Percentiles rank a stretch among this genome's conserved stretches.
Conservation (phyloP, 2,888 invertebrate species). For the Cephus nigrinus region DNA sequence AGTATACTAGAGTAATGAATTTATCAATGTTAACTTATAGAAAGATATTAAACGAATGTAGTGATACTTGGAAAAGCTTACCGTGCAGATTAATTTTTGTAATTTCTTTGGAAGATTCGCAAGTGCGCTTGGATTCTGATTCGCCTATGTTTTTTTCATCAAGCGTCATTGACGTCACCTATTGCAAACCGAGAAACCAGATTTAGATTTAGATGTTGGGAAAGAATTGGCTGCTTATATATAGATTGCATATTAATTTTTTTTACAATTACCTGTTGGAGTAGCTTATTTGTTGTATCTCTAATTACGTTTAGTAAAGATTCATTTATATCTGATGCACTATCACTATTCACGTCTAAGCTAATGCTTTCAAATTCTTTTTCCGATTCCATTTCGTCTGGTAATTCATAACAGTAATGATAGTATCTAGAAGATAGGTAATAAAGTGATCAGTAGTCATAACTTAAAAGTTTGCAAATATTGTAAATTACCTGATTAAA, state of each 20-base stretch:
- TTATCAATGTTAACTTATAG: not conserved
- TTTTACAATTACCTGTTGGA: constrained; percentile 50
- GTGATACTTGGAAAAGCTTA: constrained; percentile 19
- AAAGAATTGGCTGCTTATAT: not conserved
- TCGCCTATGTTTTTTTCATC: constrained; percentile 50
- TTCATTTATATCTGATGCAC: constrained; percentile 24
- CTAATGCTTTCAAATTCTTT: constrained; percentile 23
- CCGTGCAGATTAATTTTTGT: constrained; percentile 30
- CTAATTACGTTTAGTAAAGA: constrained; percentile 41
- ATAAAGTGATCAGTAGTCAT: constrained; percentile 3
- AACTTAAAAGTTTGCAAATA: constrained; percentile 9
- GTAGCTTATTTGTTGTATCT: constrained; percentile 50
- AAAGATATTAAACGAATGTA: not conserved
- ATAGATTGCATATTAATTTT: not conserved
- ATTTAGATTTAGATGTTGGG: not conserved
- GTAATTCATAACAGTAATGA: constrained; percentile 75
- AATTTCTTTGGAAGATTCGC: constrained; percentile 23
- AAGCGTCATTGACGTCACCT: constrained; percentile 59
- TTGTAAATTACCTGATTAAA: constrained; percentile 71
- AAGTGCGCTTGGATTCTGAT: constrained; percentile 16
- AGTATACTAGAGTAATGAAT: not conserved
- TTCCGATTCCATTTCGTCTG: constrained; percentile 63
- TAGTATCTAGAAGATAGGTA: constrained; percentile 70
- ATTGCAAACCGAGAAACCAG: constrained; percentile 18
- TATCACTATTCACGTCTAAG: constrained; percentile 24